Evolutionary conservation across 2,113 vertebrate species (phyloP).

Genomic region (human): GRCh38 chrX:15152501-15153000

Average conservation of each 20-base stretch:
- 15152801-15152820: slow-evolving; percentile 68
- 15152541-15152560: slow-evolving; percentile 21
- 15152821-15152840: slow-evolving; percentile 69
- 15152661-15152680: slow-evolving; percentile 31
- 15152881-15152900: slow-evolving; percentile 69
- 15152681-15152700: slow-evolving; percentile 54
- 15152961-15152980: slow-evolving; percentile 17
- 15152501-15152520: background rate
- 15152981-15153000: slow-evolving; percentile 20
- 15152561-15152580: slow-evolving; percentile 62
- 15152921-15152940: slow-evolving; percentile 54
- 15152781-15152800: slow-evolving; percentile 73
- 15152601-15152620: slow-evolving; percentile 60
- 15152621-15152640: slow-evolving; percentile 62
- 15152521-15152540: slow-evolving; percentile 4
- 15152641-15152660: slow-evolving; percentile 54
- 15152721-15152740: slow-evolving; percentile 72
- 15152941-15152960: slow-evolving; percentile 21
- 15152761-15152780: slow-evolving; percentile 73
- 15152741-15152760: slow-evolving; percentile 71
- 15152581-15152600: slow-evolving; percentile 55
- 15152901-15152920: slow-evolving; percentile 59
- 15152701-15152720: slow-evolving; percentile 56
- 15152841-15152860: slow-evolving; percentile 69
- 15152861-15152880: slow-evolving; percentile 69